These are phyloP conservation scores for Sebastiscus tertius DNA, from an alignment of 2,797 vertebrate species.

Conservation along the genomic window DNA sequence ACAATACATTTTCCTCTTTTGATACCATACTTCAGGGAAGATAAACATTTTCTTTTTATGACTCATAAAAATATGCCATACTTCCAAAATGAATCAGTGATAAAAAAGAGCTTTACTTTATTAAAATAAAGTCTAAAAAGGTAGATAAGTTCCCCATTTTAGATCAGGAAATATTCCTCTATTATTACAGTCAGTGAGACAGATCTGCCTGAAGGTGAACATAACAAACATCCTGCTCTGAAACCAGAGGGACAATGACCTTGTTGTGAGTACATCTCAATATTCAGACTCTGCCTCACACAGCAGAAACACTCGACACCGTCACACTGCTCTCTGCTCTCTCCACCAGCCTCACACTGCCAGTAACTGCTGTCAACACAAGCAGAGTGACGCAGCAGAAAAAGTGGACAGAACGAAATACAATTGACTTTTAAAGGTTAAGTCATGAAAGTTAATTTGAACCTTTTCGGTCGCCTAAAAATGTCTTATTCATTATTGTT, in stretches of 20 bases:
- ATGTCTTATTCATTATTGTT: too few relatives aligned
- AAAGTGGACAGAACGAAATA: background rate
- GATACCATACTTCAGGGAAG: background rate
- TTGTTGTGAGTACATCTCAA: conserved; percentile 9
- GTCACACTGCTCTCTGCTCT: background rate
- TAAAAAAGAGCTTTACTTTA: background rate
- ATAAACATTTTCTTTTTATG: background rate
- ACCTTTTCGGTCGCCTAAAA: too few relatives aligned
- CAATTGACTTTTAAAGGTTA: background rate
- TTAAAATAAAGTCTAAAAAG: background rate
- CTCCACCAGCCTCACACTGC: background rate
- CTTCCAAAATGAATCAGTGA: background rate
- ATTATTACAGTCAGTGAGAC: background rate
- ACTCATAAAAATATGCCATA: background rate
- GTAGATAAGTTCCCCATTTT: background rate
- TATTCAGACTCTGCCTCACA: conserved; percentile 2
- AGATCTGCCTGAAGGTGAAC: background rate
- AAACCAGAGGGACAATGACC: conserved; percentile 5
- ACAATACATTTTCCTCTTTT: background rate
- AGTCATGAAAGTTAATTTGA: too few relatives aligned
- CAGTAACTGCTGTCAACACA: background rate
- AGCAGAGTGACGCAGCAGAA: background rate
- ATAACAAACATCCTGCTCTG: background rate
- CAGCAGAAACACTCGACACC: conserved; percentile 6
- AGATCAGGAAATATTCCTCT: background rate